Conservation (phyloP, 2,888 invertebrate species). For the Chaetoderma sp. region DNA sequence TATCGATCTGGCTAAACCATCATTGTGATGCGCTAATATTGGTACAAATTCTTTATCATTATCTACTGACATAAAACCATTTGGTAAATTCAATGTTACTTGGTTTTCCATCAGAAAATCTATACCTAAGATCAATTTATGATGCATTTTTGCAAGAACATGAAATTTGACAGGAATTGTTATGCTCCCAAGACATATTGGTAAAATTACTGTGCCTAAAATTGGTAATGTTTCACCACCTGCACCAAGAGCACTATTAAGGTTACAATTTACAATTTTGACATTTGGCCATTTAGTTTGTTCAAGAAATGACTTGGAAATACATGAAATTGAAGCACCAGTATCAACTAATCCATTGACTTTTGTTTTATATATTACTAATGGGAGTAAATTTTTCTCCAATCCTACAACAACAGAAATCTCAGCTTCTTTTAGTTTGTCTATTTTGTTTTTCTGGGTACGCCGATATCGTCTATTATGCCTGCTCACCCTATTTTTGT, state of each 20-base stretch:
- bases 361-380: too few species aligned
- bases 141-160: neutral
- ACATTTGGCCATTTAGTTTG: too few species aligned
- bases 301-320: too few species aligned
- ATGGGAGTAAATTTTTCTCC: too few species aligned
- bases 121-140: slow-evolving; percentile 22
- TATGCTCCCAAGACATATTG: neutral
- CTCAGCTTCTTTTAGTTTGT: too few species aligned
- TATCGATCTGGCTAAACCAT: too few species aligned
- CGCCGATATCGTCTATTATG: too few species aligned
- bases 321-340: slow-evolving; percentile 1
- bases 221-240: slow-evolving; percentile 6
- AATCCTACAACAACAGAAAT: too few species aligned
- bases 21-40: neutral
- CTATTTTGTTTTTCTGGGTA: too few species aligned
- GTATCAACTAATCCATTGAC: too few species aligned
- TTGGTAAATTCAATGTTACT: slow-evolving; percentile 23
- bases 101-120: slow-evolving; percentile 32
- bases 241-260: neutral
- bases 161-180: slow-evolving; percentile 7
- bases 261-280: neutral
- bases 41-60: neutral
- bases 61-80: slow-evolving; percentile 4
- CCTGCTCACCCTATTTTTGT: too few species aligned
- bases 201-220: slow-evolving; percentile 10